These are phyloP conservation scores for Phengaris alcon DNA, from an alignment of 2,888 invertebrate genomes.

Conservation along the genomic window DNA sequence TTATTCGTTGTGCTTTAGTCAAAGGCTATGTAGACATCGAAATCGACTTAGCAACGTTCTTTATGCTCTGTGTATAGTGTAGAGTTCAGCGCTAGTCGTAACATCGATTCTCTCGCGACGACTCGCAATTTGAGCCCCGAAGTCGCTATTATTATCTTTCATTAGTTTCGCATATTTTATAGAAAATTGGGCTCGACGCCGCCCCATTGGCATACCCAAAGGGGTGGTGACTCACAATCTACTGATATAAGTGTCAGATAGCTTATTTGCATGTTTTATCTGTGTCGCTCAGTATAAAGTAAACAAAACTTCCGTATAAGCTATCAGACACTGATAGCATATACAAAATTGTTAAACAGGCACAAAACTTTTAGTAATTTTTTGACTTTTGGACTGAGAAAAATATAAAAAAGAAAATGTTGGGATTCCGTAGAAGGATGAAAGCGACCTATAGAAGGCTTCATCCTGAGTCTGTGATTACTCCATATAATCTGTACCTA, in stretches of 20 bases:
- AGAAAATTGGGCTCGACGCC: background rate
- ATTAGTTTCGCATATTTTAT: background rate
- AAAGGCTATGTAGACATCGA: conserved; percentile 1
- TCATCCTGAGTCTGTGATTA: background rate
- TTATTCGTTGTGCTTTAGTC: conserved; percentile 8
- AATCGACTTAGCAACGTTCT: conserved; percentile 2
- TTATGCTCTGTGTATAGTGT: background rate
- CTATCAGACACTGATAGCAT: no score
- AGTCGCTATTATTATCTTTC: background rate
- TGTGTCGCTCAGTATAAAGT: no score
- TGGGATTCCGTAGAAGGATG: conserved; percentile 14
- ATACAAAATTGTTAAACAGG: no score
- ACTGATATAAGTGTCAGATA: no score
- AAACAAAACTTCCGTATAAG: no score
- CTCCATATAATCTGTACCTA: background rate
- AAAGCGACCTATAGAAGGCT: background rate
- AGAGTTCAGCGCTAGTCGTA: background rate
- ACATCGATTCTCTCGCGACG: conserved; percentile 15
- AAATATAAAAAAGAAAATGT: background rate
- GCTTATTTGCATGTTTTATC: no score
- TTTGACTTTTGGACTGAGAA: background rate
- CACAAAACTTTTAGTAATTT: background rate
- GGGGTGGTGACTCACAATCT: no score
- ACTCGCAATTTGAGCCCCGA: conserved; percentile 10
- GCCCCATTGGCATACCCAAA: background rate